Base-by-base conservation (phyloP, 53 echinoderm and acorn worm genomes). In the Stichopus horrens region DNA sequence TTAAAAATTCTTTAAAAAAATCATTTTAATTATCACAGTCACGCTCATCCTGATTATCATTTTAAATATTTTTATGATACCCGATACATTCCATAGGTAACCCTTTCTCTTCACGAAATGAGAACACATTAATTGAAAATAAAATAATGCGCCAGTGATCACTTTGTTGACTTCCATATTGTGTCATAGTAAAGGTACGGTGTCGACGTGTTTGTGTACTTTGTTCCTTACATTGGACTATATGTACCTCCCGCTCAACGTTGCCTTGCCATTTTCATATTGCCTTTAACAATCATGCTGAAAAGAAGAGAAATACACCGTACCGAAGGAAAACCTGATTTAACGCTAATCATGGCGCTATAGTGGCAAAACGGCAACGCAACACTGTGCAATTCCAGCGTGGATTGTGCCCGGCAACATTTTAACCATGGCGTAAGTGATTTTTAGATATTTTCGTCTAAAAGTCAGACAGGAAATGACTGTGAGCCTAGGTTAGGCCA, bases 341-440 rank as follows among this genome's bases (percentile, higher is more conserved):
- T 86, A 86, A 58, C 71, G 86, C 65, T 86, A 65, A 91, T 88
- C 88, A 93, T 93, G 93, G 93, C 89, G 88, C 54, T 82, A 54
- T 93, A 89, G 86, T 86, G 74, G 86, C 58, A 53, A 75, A 81
- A 22, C 52, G 73, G 60, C 86, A 79, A 67, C 92, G 7, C 59
- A 73, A 74, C 77, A 59, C 57, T 84, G 92, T 91, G 86, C 90
- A 88, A 90, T 86, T 93, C 90, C 88, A 55, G 54, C 52, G 57
- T 59, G 91, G 91, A 91, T 91, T 91, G 93, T 90, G 81, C 92
- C 88, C 89, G 86, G 86, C 88, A 85, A 78, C 82, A 23, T 80
- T 79, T 23, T 89, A 89, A 92, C 53, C 89, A 94, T 94, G 94
- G 94, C 92, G 94, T 94, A 91, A 94, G 94, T 94, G 84, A 51